phyloP scores from a whole-genome alignment of 2,888 invertebrate genomes.

The Operophtera brumata region DNA sequence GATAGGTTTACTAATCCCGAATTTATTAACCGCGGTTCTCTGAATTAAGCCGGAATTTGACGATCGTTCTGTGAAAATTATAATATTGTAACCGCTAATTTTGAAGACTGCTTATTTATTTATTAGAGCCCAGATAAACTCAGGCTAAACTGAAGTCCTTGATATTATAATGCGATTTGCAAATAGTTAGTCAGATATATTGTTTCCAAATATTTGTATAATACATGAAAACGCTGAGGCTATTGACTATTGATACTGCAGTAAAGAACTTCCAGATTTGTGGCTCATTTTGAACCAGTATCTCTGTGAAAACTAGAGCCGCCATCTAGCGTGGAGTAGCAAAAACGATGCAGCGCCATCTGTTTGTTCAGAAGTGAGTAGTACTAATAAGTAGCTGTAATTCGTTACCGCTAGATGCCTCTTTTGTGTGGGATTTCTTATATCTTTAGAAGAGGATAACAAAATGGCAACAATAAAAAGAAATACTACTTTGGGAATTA shows the following conservation, averaged over 20 bases:
- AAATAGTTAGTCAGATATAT: background rate
- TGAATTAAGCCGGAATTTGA: constrained; percentile 52
- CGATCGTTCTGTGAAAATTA: constrained; percentile 47
- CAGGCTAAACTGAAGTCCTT: background rate
- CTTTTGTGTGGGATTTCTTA: too few relatives aligned
- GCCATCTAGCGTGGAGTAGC: background rate
- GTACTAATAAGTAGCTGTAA: too few relatives aligned
- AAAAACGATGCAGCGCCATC: background rate
- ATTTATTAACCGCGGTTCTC: constrained; percentile 56
- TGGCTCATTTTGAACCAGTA: too few relatives aligned
- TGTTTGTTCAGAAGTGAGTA: background rate
- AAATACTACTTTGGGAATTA: too few relatives aligned
- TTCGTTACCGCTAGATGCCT: too few relatives aligned
- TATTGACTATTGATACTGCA: too few relatives aligned
- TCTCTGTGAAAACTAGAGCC: too few relatives aligned
- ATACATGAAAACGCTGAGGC: too few relatives aligned
- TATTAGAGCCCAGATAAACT: constrained; percentile 20
- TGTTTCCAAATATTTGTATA: background rate
- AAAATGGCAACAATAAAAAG: background rate
- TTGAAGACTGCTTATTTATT: constrained; percentile 36
- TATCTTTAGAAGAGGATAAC: background rate
- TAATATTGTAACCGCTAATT: constrained; percentile 41
- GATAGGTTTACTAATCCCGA: constrained; percentile 55
- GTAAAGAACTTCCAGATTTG: too few relatives aligned
- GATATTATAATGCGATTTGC: constrained; percentile 11